phyloP scores from a whole-genome alignment of 2,888 invertebrate species.

The Mythimna pallens region DNA sequence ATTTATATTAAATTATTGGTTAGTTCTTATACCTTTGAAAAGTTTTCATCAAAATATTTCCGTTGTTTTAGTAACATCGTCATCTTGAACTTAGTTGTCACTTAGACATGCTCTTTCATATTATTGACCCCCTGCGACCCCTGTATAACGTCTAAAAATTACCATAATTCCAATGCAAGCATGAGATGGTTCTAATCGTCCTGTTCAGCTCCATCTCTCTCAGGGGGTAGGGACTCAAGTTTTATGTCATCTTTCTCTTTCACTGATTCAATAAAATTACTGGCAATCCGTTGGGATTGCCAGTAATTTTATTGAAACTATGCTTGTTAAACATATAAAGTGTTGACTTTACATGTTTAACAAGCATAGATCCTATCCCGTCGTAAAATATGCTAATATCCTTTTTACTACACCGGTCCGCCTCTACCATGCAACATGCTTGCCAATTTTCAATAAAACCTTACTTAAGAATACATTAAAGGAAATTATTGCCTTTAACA shows the following conservation, averaged over 20 bases:
- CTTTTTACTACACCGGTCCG: conserved; percentile 27
- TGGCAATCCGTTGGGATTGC: too few relatives aligned
- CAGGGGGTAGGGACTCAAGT: background rate
- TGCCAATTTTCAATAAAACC: conserved; percentile 45
- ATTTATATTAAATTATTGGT: background rate
- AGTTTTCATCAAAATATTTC: background rate
- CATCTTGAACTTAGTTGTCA: background rate
- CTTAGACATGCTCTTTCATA: background rate
- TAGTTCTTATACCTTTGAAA: background rate
- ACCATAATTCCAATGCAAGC: too few relatives aligned
- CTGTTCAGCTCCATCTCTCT: background rate
- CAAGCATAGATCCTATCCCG: conserved; percentile 27
- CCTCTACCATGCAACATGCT: conserved; percentile 24
- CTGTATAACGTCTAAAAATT: too few relatives aligned
- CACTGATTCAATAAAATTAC: background rate
- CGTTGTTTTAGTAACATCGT: background rate
- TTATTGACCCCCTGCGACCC: too few relatives aligned
- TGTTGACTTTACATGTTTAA: conserved; percentile 10
- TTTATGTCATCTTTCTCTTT: background rate
- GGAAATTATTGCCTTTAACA: conserved; percentile 28
- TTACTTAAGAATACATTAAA: conserved; percentile 61
- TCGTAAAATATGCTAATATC: conserved; percentile 30
- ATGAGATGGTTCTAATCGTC: too few relatives aligned
- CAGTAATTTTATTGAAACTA: too few relatives aligned
- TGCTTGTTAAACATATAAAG: too few relatives aligned